Conservation (phyloP, 2,888 invertebrate species). For the Rhimphoctona megacephalus region DNA sequence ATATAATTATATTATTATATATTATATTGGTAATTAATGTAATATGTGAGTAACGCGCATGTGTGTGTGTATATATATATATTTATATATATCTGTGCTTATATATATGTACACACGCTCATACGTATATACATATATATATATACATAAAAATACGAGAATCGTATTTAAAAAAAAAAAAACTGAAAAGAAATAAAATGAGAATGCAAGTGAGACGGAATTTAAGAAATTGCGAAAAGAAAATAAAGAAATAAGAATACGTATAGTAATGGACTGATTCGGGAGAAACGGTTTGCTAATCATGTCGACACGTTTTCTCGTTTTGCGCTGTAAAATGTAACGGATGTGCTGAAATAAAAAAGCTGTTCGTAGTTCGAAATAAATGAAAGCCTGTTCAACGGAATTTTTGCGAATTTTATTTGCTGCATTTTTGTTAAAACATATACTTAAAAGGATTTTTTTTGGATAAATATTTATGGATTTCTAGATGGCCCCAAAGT, state of each 20-base stretch:
- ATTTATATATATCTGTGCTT: slow-evolving; percentile 70
- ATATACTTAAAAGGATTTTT: no score
- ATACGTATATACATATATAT: slow-evolving; percentile 17
- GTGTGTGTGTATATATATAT: slow-evolving; percentile 26
- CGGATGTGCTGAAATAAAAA: slow-evolving; percentile 73
- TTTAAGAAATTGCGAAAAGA: slow-evolving; percentile 68
- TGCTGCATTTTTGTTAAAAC: neutral
- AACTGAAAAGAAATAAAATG: slow-evolving; percentile 64
- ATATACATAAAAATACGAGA: slow-evolving; percentile 63
- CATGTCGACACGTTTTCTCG: slow-evolving; percentile 69
- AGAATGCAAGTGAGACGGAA: slow-evolving; percentile 71
- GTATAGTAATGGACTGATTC: slow-evolving; percentile 60
- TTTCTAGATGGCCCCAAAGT: slow-evolving; percentile 85
- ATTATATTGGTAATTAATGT: slow-evolving; percentile 79
- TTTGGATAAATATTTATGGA: no score
- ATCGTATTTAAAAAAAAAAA: slow-evolving; percentile 44
- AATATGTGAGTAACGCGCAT: slow-evolving; percentile 77
- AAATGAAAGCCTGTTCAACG: slow-evolving; percentile 74
- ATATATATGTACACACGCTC: slow-evolving; percentile 57
- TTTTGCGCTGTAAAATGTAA: slow-evolving; percentile 76
- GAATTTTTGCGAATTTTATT: slow-evolving; percentile 42
- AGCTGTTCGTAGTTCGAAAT: slow-evolving; percentile 77
- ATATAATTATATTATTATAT: slow-evolving; percentile 72
- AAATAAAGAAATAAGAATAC: slow-evolving; percentile 71
- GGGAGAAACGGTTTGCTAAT: slow-evolving; percentile 49